phyloP scores from a whole-genome alignment of 2,888 invertebrate genomes.

The Odontothrips loti region DNA sequence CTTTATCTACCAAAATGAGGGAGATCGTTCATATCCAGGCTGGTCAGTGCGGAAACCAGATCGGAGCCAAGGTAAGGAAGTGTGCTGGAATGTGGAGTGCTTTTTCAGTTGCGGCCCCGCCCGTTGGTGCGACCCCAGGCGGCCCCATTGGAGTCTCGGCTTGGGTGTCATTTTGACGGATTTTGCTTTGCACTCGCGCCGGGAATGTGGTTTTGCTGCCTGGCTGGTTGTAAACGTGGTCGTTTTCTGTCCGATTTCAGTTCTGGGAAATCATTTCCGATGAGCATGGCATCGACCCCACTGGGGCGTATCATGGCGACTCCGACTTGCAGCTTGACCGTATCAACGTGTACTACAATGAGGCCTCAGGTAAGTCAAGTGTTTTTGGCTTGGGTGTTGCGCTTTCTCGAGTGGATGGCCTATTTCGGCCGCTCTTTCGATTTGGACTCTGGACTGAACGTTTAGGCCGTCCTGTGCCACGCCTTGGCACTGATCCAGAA shows the following conservation, averaged over 20 bases:
- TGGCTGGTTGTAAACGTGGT: slow-evolving; percentile 47
- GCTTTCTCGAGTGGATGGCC: neutral
- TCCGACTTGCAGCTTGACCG: slow-evolving; percentile 61
- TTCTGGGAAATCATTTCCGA: slow-evolving; percentile 53
- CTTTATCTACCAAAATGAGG: slow-evolving; percentile 66
- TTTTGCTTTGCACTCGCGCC: neutral
- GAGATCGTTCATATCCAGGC: slow-evolving; percentile 95
- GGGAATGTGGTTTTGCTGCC: neutral
- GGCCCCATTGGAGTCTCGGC: neutral
- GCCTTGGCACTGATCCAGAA: neutral
- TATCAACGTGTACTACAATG: slow-evolving; percentile 63
- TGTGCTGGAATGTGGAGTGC: neutral
- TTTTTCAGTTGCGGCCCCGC: too few relatives aligned
- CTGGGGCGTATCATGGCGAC: slow-evolving; percentile 58
- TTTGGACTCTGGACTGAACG: neutral
- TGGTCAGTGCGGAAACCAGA: slow-evolving; percentile 94
- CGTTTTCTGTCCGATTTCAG: slow-evolving; percentile 53
- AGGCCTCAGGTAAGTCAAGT: slow-evolving; percentile 51
- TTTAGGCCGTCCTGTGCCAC: neutral
- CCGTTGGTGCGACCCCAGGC: too few relatives aligned
- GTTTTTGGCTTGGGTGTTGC: slow-evolving; percentile 47
- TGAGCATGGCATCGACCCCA: slow-evolving; percentile 62
- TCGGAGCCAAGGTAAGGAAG: slow-evolving; percentile 79
- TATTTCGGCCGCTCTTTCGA: neutral
- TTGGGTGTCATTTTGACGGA: neutral